Evolutionary conservation across 2,888 invertebrate genomes (phyloP), one percentile per base, ranked within the genome.

Genomic region (Eilema griseolum): DNA sequence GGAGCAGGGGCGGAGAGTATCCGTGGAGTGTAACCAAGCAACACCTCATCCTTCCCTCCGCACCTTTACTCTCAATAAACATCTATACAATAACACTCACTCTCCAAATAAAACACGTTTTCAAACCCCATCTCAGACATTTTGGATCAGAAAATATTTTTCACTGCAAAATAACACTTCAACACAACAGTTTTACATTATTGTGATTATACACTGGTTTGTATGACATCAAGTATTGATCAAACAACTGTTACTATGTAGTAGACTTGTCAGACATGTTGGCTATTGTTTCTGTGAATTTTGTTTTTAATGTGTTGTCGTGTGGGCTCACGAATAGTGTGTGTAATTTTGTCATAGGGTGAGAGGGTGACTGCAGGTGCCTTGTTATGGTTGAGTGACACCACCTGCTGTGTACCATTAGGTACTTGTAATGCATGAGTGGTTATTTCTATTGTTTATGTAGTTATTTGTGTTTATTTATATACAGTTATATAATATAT

Each of bases 61-160:
- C 85, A 85, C 90, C 89, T 87, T 85, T 81, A 82, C 88, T 86
- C 84, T 84, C 85, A 88, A 88, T 82, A 86, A 84, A 79, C 83
- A 81, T 86, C 84, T 84, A 82, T 77, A 86, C 86, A 87, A 86
- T 83, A 88, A 87, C 88, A 95, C 95, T 95, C 89, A 95, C 95
- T 95, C 86, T 95, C 95, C 66, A 95, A 88, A 87, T 95, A 95
- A 86, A 95, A 95, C 88, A 95, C 95, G 85, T 93, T 94, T 86
- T 95, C 95, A 86, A 95, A 94, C 66, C 91, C 95, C 95, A 95
- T 93, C 86, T 95, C 94, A 67, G 95, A 89, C 95, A 95, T 95
- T 90, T 90, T 93, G 76, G 72, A 79, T 70, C 37, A 52, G 71
- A 83, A 78, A 79, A 80, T 79, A 80, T 76, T 77, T 80, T 85